These are phyloP conservation scores for Sesamia inferens DNA, from an alignment of 2,888 invertebrate species.

Conservation along the genomic window DNA sequence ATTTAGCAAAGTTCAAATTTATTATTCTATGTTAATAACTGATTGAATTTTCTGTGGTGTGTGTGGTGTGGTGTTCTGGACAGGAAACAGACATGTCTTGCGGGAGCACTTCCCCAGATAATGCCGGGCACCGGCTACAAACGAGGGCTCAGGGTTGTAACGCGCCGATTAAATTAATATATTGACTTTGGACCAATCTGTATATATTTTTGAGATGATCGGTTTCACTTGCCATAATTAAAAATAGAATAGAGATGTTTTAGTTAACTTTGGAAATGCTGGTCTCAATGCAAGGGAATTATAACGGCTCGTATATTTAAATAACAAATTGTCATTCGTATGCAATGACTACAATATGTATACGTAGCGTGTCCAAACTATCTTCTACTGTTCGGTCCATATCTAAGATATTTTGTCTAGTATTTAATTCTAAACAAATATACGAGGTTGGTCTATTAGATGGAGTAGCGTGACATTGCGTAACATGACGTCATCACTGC, in stretches of 20 bases:
- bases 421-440: constrained; percentile 6
- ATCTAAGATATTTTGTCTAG: not conserved
- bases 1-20: not conserved
- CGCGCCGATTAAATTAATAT: not conserved
- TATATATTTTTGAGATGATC: not conserved
- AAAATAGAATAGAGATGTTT: no score
- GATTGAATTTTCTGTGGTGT: not conserved
- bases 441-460: not conserved
- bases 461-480: constrained; percentile 20
- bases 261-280: not conserved
- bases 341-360: not conserved
- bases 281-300: not conserved
- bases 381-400: not conserved
- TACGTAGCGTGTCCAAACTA: not conserved
- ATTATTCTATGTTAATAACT: not conserved
- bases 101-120: constrained; percentile 58
- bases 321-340: not conserved
- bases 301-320: not conserved
- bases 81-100: constrained; percentile 65
- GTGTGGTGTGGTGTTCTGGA: constrained; percentile 23
- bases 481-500: constrained; percentile 25
- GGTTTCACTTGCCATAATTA: no score
- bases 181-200: constrained; percentile 4
- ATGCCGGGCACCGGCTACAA: constrained; percentile 2
- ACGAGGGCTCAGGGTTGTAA: constrained; percentile 13